Evolutionary conservation across 64 coral and sea anemone species (phyloP).

Genomic region (Pocillopora verrucosa): DNA sequence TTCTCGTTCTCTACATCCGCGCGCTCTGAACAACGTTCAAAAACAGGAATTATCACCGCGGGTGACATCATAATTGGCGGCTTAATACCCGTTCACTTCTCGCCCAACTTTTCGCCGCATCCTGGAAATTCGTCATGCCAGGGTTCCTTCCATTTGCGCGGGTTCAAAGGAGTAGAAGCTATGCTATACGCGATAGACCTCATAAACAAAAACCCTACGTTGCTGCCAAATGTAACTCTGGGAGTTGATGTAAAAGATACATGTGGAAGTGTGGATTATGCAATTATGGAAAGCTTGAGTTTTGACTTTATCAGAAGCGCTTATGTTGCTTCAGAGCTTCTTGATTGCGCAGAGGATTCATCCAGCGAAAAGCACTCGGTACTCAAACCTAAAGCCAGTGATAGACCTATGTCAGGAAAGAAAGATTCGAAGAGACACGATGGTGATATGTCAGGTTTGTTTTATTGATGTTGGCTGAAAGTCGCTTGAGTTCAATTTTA

Average conservation of each 20-base stretch:
- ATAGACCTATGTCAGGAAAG: neutral
- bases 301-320: conserved; percentile 28
- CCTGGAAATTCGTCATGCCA: neutral
- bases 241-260: conserved; percentile 62
- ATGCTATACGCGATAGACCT: conserved; percentile 45
- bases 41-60: neutral
- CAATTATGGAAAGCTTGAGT: conserved; percentile 34
- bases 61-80: conserved; percentile 45
- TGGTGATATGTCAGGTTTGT: neutral
- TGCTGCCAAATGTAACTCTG: conserved; percentile 36
- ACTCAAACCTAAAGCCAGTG: neutral
- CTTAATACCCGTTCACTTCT: conserved; percentile 30
- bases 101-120: neutral
- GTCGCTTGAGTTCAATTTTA: neutral
- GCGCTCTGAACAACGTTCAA: neutral
- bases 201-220: conserved; percentile 16
- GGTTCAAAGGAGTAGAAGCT: conserved; percentile 32
- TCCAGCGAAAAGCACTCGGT: neutral
- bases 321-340: neutral
- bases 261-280: conserved; percentile 37
- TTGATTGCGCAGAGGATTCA: neutral
- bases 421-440: neutral
- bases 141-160: conserved; percentile 32
- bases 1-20: neutral
- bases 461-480: neutral